Percentiles rank a stretch among this genome's conserved stretches.
Evolutionary conservation across 2,113 vertebrate genomes (phyloP).

Genomic region (Phoenicopterus ruber): DNA sequence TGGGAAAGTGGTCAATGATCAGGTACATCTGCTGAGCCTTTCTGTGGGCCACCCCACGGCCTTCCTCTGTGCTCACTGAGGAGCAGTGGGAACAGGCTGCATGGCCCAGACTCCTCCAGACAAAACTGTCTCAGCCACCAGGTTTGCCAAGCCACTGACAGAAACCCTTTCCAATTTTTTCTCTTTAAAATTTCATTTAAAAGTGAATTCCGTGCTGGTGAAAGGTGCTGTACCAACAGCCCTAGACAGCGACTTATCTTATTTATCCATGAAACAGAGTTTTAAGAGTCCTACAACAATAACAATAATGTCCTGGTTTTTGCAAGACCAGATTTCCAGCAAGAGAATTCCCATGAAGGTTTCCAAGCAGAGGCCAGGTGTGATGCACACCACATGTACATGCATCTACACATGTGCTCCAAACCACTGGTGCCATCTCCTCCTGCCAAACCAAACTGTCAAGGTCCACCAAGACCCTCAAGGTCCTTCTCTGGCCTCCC

Average conservation of each 20-base stretch:
- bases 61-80: not conserved
- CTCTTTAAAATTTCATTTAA: not conserved
- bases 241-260: not conserved
- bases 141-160: not conserved
- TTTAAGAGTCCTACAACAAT: not conserved
- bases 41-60: not conserved
- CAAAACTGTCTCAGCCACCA: not conserved
- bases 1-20: not conserved
- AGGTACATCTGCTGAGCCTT: not conserved
- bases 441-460: not conserved
- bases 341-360: not conserved
- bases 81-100: not conserved
- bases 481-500: not conserved
- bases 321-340: not conserved
- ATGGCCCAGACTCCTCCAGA: not conserved
- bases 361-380: not conserved
- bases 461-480: not conserved
- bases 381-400: fast-evolving
- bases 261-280: not conserved
- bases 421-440: not conserved
- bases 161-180: not conserved
- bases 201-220: not conserved
- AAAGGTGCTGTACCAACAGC: not conserved
- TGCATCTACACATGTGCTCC: not conserved
- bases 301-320: not conserved